Evolutionary conservation across 2,797 vertebrate species (phyloP).

Genomic region (Hypotaenidia philippensis): DNA sequence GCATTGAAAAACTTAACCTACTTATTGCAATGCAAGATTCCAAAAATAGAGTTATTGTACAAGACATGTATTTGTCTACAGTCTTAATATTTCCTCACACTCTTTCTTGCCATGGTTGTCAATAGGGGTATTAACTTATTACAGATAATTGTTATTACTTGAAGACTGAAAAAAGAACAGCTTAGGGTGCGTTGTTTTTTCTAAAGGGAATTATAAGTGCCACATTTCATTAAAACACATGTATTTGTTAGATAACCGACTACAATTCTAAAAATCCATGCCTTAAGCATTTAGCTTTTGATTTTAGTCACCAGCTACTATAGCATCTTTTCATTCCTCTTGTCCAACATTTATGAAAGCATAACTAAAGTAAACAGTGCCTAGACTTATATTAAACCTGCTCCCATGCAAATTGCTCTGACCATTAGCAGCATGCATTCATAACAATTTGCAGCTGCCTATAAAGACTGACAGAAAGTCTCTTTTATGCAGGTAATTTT

Average conservation of each 20-base stretch:
- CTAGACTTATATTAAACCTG: neutral
- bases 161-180: neutral
- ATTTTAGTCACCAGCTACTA: neutral
- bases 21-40: neutral
- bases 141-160: neutral
- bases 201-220: neutral
- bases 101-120: neutral
- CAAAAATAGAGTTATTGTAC: neutral
- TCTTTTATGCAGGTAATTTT: neutral
- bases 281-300: neutral
- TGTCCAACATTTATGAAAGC: neutral
- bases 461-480: neutral
- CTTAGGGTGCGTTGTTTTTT: neutral
- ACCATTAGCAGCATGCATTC: constrained; percentile 17
- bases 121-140: neutral
- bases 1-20: constrained; percentile 13
- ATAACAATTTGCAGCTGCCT: constrained; percentile 24
- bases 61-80: neutral
- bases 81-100: neutral
- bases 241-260: neutral
- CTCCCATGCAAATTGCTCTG: neutral
- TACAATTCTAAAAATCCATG: neutral
- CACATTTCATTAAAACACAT: neutral
- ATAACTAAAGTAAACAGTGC: neutral
- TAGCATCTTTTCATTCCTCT: neutral